Percentiles rank a stretch among this genome's conserved stretches.
These are phyloP conservation scores for Odontamblyopus lacepedii DNA, from an alignment of 2,797 vertebrate genomes.

Conservation along the genomic window DNA sequence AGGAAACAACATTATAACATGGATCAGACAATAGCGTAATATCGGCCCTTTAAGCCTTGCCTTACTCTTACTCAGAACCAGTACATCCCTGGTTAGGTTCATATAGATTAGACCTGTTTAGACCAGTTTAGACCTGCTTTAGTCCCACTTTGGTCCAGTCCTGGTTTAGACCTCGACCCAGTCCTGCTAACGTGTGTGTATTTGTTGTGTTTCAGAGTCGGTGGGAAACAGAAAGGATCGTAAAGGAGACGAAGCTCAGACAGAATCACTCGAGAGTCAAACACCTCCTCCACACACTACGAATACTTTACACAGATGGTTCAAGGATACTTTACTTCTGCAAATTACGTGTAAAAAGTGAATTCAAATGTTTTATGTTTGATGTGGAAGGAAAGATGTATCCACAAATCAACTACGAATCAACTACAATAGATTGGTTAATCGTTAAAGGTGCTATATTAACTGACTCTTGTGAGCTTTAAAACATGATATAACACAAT, in stretches of 20 bases:
- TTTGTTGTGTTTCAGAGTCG: not conserved
- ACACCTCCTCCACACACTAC: not conserved
- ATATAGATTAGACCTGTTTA: not conserved
- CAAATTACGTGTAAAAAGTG: not conserved
- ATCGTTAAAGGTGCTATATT: not conserved
- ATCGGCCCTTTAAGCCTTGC: no score
- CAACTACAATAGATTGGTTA: not conserved
- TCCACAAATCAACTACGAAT: no score
- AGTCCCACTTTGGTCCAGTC: not conserved
- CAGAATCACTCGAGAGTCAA: not conserved
- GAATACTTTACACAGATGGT: not conserved
- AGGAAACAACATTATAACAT: no score
- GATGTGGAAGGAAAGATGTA: not conserved
- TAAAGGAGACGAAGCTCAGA: not conserved
- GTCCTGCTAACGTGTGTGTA: not conserved
- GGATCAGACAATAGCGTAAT: no score
- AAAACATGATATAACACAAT: no score
- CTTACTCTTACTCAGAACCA: not conserved
- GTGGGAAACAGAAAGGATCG: conserved; percentile 9
- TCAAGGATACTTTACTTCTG: not conserved
- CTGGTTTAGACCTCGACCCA: not conserved
- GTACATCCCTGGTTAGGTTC: not conserved
- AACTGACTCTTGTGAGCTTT: no score
- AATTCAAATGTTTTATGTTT: not conserved
- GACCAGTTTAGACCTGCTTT: not conserved